phyloP scores from a whole-genome alignment of 2,113 vertebrate genomes.

The Lagenorhynchus albirostris region DNA sequence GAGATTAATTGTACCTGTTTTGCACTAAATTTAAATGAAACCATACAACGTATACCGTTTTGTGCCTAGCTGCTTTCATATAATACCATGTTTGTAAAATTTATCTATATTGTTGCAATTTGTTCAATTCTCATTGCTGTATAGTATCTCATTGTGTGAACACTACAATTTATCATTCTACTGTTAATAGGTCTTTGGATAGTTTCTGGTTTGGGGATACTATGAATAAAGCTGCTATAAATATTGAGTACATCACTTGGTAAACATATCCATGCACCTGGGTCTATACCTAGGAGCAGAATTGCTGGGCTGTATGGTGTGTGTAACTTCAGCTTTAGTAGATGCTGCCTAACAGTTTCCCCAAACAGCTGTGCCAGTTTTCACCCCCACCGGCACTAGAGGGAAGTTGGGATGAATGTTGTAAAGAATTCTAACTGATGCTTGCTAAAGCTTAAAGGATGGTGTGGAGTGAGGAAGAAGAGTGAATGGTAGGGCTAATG shows the following conservation, averaged over 20 bases:
- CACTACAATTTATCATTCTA: not conserved
- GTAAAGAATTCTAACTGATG: not conserved
- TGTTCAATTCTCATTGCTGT: not conserved
- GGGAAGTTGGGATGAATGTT: not conserved
- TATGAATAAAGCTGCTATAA: not conserved
- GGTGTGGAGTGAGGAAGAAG: not conserved
- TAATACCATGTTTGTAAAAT: not conserved
- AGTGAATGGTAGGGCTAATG: not conserved
- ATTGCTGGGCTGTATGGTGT: not conserved
- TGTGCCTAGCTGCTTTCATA: not conserved
- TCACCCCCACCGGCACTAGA: not conserved
- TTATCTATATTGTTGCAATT: not conserved
- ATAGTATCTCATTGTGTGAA: not conserved
- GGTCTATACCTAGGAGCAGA: not conserved
- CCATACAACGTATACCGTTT: not conserved
- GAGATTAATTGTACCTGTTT: not conserved
- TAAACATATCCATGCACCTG: not conserved
- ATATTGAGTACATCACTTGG: not conserved
- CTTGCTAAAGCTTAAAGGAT: not conserved
- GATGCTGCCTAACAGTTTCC: not conserved
- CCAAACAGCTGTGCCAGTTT: not conserved
- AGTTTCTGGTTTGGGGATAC: not conserved
- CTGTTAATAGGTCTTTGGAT: not conserved
- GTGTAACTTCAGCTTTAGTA: not conserved
- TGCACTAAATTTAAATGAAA: not conserved